Percentiles rank a stretch among this genome's conserved stretches.
phyloP scores from a whole-genome alignment of 2,113 vertebrate genomes.

The Mixornis gularis region DNA sequence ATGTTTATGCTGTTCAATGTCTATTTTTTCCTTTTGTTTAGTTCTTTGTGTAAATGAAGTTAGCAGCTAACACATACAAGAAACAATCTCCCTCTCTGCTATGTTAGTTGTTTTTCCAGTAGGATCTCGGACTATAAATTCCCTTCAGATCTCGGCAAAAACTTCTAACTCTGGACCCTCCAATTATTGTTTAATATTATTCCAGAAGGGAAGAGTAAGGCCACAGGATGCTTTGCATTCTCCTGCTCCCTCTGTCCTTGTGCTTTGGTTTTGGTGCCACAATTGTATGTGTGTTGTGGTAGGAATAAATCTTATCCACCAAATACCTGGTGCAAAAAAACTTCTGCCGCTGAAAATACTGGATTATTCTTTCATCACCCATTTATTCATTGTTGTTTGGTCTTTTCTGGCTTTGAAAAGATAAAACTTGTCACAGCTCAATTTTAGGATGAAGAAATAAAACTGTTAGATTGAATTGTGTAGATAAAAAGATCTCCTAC shows the following conservation, averaged over 20 bases:
- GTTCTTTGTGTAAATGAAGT: not conserved
- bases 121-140: not conserved
- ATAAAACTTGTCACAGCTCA: not conserved
- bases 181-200: not conserved
- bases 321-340: not conserved
- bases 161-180: not conserved
- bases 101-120: not conserved
- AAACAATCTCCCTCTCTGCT: not conserved
- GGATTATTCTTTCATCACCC: not conserved
- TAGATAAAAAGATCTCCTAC: not conserved
- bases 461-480: not conserved
- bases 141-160: not conserved
- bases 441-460: not conserved
- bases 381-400: not conserved
- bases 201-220: not conserved
- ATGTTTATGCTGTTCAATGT: not conserved
- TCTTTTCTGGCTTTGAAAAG: not conserved
- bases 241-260: not conserved
- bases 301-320: not conserved
- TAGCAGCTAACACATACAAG: not conserved
- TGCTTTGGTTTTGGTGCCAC: not conserved
- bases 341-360: not conserved
- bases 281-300: not conserved
- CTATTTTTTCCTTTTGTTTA: not conserved
- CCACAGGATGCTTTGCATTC: not conserved